A percentile compares a stretch with the other conserved stretches of the same genome.
These are phyloP conservation scores for Struthio camelus DNA, from an alignment of 2,113 vertebrate genomes.

Conservation along the genomic window DNA sequence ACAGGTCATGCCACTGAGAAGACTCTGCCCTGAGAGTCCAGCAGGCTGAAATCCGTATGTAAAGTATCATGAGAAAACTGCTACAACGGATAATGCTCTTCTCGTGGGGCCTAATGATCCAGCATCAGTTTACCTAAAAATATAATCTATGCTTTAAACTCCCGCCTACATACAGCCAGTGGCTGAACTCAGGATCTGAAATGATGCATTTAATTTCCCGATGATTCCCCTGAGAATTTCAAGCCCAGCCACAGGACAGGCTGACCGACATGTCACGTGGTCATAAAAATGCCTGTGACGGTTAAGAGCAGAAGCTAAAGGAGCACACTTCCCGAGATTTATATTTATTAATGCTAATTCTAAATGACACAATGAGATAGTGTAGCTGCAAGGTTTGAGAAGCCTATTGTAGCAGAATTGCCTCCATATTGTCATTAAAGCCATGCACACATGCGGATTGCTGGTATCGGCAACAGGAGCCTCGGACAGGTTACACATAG, in stretches of 20 bases:
- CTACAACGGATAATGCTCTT: not conserved
- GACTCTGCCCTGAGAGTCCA: fast-evolving
- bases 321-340: not conserved
- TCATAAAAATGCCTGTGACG: not conserved
- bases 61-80: not conserved
- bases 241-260: not conserved
- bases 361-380: fast-evolving
- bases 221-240: not conserved
- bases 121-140: not conserved
- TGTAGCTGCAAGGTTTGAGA: fast-evolving
- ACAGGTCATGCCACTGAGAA: fast-evolving
- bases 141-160: no score
- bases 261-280: fast-evolving
- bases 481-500: not conserved
- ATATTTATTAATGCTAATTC: fast-evolving
- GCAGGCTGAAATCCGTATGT: not conserved
- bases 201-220: not conserved
- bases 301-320: not conserved
- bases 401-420: not conserved
- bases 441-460: fast-evolving
- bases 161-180: not conserved
- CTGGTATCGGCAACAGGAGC: not conserved
- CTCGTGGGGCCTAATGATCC: not conserved
- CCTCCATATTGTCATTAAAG: fast-evolving
- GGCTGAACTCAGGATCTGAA: not conserved